phyloP scores from a whole-genome alignment of 2,888 invertebrate species.

The Phania funesta region DNA sequence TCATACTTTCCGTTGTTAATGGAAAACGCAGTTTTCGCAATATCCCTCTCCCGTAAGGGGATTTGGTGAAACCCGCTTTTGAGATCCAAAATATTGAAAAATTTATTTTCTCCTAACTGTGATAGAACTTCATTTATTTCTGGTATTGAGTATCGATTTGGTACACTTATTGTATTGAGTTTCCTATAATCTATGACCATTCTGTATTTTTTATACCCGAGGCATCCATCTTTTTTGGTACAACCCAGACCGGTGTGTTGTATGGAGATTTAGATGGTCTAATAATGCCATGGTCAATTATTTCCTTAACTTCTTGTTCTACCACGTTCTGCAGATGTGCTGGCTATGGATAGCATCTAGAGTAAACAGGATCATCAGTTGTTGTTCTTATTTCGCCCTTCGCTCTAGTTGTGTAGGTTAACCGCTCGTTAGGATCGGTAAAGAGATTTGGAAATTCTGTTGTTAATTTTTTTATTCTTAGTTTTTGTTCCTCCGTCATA shows the following conservation, averaged over 20 bases:
- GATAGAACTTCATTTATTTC: slow-evolving; percentile 25
- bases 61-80: slow-evolving; percentile 27
- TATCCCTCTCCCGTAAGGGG: neutral
- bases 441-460: no score
- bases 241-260: slow-evolving; percentile 2
- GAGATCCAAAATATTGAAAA: slow-evolving; percentile 27
- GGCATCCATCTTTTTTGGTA: neutral
- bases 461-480: no score
- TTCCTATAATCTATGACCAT: neutral
- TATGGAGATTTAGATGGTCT: slow-evolving; percentile 10
- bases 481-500: no score
- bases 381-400: no score
- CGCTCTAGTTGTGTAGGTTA: no score
- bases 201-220: neutral
- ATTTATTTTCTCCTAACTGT: slow-evolving; percentile 26
- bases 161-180: slow-evolving; percentile 10
- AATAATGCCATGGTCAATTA: neutral
- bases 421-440: no score
- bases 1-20: neutral
- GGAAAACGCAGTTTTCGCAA: no score
- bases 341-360: no score
- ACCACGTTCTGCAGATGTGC: neutral
- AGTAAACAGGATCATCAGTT: no score
- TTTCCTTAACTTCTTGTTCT: neutral
- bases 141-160: slow-evolving; percentile 14